Conservation (phyloP, 2,888 invertebrate genomes). For the Eucera pruinosa region DNA sequence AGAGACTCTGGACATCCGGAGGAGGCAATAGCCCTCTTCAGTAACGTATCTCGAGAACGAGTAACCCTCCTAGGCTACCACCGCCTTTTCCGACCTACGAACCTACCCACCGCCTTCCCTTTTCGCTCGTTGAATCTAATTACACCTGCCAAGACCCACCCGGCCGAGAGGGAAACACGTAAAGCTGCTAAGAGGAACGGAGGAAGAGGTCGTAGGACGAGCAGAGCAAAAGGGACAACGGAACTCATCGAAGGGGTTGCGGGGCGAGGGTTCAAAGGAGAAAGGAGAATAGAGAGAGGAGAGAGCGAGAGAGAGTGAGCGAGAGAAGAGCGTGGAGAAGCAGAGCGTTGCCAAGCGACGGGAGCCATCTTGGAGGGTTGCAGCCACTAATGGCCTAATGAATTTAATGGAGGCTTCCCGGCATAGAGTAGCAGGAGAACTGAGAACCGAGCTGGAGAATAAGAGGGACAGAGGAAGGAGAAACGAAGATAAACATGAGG, state of each 20-base stretch:
- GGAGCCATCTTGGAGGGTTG: constrained; percentile 84
- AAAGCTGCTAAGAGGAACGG: constrained; percentile 40
- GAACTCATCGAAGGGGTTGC: constrained; percentile 34
- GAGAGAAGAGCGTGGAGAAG: constrained; percentile 62
- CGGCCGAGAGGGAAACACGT: constrained; percentile 59
- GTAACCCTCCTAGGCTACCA: constrained; percentile 69
- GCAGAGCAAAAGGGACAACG: constrained; percentile 32
- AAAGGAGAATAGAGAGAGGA: constrained; percentile 32
- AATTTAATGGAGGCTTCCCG: constrained; percentile 84
- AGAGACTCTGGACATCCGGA: constrained; percentile 64
- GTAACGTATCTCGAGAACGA: constrained; percentile 55
- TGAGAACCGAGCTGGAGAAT: constrained; percentile 65
- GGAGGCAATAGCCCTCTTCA: constrained; percentile 68
- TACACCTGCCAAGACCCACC: constrained; percentile 81
- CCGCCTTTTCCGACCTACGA: constrained; percentile 66
- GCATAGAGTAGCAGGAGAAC: constrained; percentile 76
- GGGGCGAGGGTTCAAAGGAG: constrained; percentile 19
- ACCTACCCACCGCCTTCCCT: constrained; percentile 69
- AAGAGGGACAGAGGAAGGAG: constrained; percentile 55
- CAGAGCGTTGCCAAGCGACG: constrained; percentile 83
- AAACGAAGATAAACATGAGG: constrained; percentile 32
- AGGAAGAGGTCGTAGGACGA: constrained; percentile 26
- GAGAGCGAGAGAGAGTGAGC: constrained; percentile 28
- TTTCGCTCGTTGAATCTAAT: constrained; percentile 84
- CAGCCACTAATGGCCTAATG: constrained; percentile 85